phyloP scores from a whole-genome alignment of 2,797 vertebrate genomes.

The Anguilla obscura region DNA sequence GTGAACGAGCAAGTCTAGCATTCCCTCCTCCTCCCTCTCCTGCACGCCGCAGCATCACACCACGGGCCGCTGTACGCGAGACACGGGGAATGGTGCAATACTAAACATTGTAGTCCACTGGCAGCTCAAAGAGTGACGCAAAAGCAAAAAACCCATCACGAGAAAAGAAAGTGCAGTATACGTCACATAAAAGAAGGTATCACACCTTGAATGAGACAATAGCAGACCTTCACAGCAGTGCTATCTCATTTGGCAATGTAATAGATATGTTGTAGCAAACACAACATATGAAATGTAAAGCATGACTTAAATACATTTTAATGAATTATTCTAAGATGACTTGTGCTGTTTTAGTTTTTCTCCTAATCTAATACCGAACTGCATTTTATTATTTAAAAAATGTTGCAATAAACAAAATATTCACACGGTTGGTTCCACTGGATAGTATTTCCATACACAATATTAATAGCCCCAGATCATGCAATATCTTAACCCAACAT shows the following conservation, averaged over 20 bases:
- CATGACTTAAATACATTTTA: background rate
- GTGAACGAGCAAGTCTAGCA: constrained; percentile 70
- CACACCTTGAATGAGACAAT: background rate
- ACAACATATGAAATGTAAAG: background rate
- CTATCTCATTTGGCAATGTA: background rate
- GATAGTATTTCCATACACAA: background rate
- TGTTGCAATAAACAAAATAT: background rate
- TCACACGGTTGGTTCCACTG: background rate
- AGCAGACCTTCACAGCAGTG: background rate
- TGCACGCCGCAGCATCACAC: constrained; percentile 82
- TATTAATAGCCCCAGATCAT: background rate
- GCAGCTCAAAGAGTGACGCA: constrained; percentile 12
- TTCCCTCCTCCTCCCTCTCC: constrained; percentile 67
- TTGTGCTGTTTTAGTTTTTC: background rate
- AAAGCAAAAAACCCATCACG: background rate
- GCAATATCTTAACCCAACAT: background rate
- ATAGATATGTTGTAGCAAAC: background rate
- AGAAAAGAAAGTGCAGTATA: constrained; percentile 20
- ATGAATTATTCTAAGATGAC: background rate
- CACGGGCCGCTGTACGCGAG: constrained; percentile 65
- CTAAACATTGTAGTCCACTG: constrained; percentile 25
- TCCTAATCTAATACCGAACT: background rate
- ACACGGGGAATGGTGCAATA: constrained; percentile 83
- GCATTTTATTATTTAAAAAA: background rate
- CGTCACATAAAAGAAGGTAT: constrained; percentile 13